Conservation (phyloP, 2,888 invertebrate genomes). For the Muschampia plurimacula region DNA sequence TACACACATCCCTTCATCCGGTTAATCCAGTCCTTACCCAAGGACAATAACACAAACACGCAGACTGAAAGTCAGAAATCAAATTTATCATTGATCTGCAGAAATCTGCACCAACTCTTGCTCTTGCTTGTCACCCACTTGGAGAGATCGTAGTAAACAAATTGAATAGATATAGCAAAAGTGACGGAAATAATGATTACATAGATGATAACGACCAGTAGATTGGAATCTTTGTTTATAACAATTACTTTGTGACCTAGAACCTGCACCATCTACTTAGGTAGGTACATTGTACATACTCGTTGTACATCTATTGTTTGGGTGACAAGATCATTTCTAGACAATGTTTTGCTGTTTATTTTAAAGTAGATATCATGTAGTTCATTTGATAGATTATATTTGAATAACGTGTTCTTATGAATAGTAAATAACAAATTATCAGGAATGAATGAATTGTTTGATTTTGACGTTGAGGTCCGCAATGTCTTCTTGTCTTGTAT, state of each 20-base stretch:
- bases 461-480: slow-evolving; percentile 22
- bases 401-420: slow-evolving; percentile 25
- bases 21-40: too few relatives aligned
- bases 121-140: too few relatives aligned
- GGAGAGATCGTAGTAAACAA: too few relatives aligned
- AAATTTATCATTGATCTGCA: too few relatives aligned
- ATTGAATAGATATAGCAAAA: neutral
- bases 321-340: slow-evolving; percentile 19
- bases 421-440: slow-evolving; percentile 26
- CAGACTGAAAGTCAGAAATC: too few relatives aligned
- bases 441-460: slow-evolving; percentile 28
- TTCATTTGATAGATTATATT: slow-evolving; percentile 25
- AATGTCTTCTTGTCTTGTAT: neutral
- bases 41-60: too few relatives aligned
- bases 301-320: slow-evolving; percentile 21
- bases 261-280: slow-evolving; percentile 13
- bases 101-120: too few relatives aligned
- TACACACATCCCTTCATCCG: too few relatives aligned
- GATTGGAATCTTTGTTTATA: neutral
- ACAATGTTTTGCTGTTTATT: slow-evolving; percentile 35
- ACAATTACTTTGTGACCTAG: slow-evolving; percentile 26
- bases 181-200: neutral
- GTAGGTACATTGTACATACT: neutral
- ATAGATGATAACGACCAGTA: neutral
- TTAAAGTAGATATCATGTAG: slow-evolving; percentile 18